These are phyloP conservation scores for Nasonia oneida DNA, from an alignment of 2,888 invertebrate species.

Conservation along the genomic window DNA sequence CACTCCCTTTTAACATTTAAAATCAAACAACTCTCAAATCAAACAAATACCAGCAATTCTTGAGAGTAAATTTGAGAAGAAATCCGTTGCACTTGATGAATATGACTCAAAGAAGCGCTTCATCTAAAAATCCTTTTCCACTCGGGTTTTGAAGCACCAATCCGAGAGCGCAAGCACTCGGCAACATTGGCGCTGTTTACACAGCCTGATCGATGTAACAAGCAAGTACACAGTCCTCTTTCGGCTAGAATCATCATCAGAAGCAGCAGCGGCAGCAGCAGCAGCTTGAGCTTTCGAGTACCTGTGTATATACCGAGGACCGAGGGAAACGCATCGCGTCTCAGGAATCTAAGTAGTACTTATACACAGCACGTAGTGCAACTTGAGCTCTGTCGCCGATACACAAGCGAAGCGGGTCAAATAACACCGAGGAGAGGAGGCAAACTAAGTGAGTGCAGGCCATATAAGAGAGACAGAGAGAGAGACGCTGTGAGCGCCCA, in stretches of 20 bases:
- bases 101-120: not conserved
- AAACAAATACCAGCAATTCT: too few relatives aligned
- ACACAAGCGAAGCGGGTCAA: slow-evolving; percentile 8
- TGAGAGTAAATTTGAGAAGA: too few relatives aligned
- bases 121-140: not conserved
- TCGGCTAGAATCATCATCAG: not conserved
- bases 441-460: slow-evolving; percentile 7
- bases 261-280: not conserved
- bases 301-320: not conserved
- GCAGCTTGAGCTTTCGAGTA: not conserved
- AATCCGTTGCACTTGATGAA: not conserved
- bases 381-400: not conserved
- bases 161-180: not conserved
- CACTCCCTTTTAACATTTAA: not conserved
- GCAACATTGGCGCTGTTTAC: not conserved
- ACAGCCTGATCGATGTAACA: not conserved
- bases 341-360: slow-evolving; percentile 1
- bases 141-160: not conserved
- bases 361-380: not conserved
- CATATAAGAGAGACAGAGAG: not conserved
- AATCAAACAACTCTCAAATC: too few relatives aligned
- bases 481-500: not conserved
- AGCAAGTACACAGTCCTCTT: not conserved
- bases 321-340: not conserved
- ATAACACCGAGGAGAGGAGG: not conserved